Base-by-base conservation (phyloP, 2,888 invertebrate genomes). In the Cosmia pyralina region DNA sequence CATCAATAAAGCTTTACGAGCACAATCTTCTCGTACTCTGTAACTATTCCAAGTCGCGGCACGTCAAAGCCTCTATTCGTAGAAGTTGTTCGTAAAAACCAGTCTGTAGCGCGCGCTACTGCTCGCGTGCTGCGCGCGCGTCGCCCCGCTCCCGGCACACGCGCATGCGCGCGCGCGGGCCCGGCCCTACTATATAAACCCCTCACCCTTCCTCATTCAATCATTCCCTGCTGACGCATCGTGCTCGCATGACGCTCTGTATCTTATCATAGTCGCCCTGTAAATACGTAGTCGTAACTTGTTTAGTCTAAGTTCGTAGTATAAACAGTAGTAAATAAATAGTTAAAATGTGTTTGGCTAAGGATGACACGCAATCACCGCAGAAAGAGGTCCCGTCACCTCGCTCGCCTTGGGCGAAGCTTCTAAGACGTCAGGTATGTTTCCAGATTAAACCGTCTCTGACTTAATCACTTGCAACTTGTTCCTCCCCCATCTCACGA, bases 391-490 rank as follows among this genome's bases (percentile, higher is more conserved):
- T 90, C 78, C 88, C 88, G 81, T 92, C 96, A 75, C 96, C 96
- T 82, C 96, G 95, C 78, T 96, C 97, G 74, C 97, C 97, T 72
- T 97, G 96, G 96, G 95, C 96, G 84, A 96, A 97, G 93, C 94
- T 96, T 91, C 90, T 96, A 79, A 96, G 93, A 85, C 94, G 95
- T 91, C 97, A 96, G 96, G 97, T 97, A 96, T 93, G 92, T 89
- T 87, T 75, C 72, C 58, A 67, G 68, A 75, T 75, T 46, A 55
- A 69, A 58, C 22, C 64, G 10, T 41, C n/a, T 22, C 53, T 17
- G 41, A 68, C 58, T 70, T 46, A 53, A 63, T 55, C 22, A 28
- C 19, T 55, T 53, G 4, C 38, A 64, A 71, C 52, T 59, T 53
- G 59, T 64, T 38, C 75, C 78, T 64, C 74, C 66, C 72, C 6